phyloP scores from a whole-genome alignment of 1,140 invertebrate genomes.

The Tetramorium alpestre region DNA sequence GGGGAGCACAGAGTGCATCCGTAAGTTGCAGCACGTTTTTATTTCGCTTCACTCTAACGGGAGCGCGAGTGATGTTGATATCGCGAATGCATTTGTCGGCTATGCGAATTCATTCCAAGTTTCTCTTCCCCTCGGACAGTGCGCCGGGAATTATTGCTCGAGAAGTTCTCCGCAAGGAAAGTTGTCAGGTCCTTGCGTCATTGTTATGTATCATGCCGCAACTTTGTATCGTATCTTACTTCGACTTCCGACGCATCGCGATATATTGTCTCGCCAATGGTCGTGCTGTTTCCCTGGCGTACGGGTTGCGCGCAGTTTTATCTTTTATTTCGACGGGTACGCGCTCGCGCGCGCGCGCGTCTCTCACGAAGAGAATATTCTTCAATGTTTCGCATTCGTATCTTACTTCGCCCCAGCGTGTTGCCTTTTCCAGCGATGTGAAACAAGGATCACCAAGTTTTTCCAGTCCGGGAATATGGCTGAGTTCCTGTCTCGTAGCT shows the following conservation, averaged over 20 bases:
- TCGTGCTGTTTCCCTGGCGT: not conserved
- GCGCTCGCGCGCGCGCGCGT: not conserved
- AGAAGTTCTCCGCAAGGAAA: conserved; percentile 39
- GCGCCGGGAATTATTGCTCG: conserved; percentile 38
- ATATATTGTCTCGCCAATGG: conserved; percentile 43
- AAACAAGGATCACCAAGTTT: not conserved
- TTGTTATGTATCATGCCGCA: conserved; percentile 51
- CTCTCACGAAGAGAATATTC: conserved; percentile 16
- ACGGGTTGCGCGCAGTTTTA: conserved; percentile 2
- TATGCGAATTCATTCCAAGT: not conserved
- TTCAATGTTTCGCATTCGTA: conserved; percentile 45
- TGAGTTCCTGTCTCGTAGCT: not conserved
- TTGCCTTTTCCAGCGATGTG: not conserved
- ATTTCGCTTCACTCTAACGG: not conserved
- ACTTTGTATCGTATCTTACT: conserved; percentile 48
- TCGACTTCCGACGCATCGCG: conserved; percentile 15
- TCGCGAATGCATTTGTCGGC: conserved; percentile 9
- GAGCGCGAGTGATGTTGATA: not conserved
- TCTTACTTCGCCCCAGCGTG: conserved; percentile 4
- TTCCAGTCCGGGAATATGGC: not conserved
- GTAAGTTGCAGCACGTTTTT: conserved; percentile 7
- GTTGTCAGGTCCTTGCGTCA: conserved; percentile 23
- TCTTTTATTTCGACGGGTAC: not conserved
- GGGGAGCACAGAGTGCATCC: not conserved
- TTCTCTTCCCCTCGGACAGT: not conserved